Percentiles rank a stretch among this genome's conserved stretches.
Conservation (phyloP, 2,888 invertebrate genomes). For the Campopleginae sp. region DNA sequence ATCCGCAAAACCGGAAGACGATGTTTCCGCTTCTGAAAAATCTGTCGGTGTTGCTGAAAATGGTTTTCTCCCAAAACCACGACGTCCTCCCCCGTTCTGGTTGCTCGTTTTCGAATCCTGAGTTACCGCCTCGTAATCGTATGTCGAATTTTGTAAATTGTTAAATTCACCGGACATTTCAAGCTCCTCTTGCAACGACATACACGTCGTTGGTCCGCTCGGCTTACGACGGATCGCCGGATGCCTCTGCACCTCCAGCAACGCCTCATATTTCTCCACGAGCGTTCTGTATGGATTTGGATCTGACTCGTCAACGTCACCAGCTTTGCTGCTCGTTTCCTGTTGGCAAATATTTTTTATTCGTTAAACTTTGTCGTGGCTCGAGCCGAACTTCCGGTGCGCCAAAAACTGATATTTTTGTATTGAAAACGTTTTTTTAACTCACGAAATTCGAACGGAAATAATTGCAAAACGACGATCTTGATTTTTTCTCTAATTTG, state of each 20-base stretch:
- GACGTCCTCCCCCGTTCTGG: slow-evolving; percentile 61
- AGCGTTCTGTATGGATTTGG: slow-evolving; percentile 91
- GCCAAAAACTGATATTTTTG: not conserved
- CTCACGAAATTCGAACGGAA: not conserved
- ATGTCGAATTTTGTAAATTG: slow-evolving; percentile 84
- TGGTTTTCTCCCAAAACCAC: slow-evolving; percentile 73
- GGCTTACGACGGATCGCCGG: slow-evolving; percentile 83
- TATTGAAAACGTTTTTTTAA: not conserved
- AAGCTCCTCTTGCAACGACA: slow-evolving; percentile 89
- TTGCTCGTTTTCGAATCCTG: slow-evolving; percentile 61
- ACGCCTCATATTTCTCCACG: slow-evolving; percentile 94
- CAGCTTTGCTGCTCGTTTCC: slow-evolving; percentile 78
- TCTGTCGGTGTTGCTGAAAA: slow-evolving; percentile 91
- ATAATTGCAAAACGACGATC: not conserved
- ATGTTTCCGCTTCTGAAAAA: slow-evolving; percentile 94
- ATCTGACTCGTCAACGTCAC: slow-evolving; percentile 72
- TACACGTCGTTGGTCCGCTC: slow-evolving; percentile 80
- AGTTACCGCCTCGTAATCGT: slow-evolving; percentile 55
- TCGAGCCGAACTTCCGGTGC: not conserved
- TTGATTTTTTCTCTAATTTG: not conserved
- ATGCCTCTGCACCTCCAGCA: slow-evolving; percentile 90
- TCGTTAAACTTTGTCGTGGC: not conserved
- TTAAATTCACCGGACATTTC: slow-evolving; percentile 91
- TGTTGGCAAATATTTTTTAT: slow-evolving; percentile 68
- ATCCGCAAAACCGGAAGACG: slow-evolving; percentile 93